Evolutionary conservation across 2,888 invertebrate species (phyloP).

Genomic region (Tipula lateralis): DNA sequence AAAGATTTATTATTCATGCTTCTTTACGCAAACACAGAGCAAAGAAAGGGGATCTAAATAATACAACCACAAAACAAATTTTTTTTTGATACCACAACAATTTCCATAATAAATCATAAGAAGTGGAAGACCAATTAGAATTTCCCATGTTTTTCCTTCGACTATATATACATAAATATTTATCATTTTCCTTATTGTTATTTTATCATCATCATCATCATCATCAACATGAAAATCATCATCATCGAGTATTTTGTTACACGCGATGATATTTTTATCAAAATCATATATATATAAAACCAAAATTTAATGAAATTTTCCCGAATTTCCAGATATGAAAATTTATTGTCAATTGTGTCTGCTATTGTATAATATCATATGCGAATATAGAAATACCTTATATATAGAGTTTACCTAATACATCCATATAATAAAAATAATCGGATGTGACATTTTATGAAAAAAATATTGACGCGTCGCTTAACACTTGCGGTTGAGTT

Average conservation of each 20-base stretch:
- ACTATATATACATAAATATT: background rate
- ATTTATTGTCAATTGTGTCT: background rate
- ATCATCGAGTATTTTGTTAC: background rate
- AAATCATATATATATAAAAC: background rate
- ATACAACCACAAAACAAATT: background rate
- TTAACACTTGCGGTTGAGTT: constrained; percentile 28
- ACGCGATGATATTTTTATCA: background rate
- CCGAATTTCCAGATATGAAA: background rate
- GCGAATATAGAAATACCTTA: background rate
- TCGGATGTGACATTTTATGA: constrained; percentile 20
- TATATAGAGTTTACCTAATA: background rate
- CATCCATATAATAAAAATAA: background rate
- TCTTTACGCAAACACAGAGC: background rate
- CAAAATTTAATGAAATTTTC: background rate
- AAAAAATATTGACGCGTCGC: constrained; percentile 28
- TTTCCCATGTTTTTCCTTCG: background rate
- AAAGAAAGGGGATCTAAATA: background rate
- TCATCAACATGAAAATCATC: background rate
- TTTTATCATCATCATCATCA: background rate
- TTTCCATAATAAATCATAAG: constrained; percentile 11
- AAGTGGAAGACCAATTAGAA: constrained; percentile 24
- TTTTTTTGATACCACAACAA: background rate
- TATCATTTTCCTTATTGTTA: constrained; percentile 7
- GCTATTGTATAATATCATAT: background rate
- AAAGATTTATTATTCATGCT: constrained; percentile 11